Conservation (phyloP, 2,113 vertebrate species). For the Condylura cristata region DNA sequence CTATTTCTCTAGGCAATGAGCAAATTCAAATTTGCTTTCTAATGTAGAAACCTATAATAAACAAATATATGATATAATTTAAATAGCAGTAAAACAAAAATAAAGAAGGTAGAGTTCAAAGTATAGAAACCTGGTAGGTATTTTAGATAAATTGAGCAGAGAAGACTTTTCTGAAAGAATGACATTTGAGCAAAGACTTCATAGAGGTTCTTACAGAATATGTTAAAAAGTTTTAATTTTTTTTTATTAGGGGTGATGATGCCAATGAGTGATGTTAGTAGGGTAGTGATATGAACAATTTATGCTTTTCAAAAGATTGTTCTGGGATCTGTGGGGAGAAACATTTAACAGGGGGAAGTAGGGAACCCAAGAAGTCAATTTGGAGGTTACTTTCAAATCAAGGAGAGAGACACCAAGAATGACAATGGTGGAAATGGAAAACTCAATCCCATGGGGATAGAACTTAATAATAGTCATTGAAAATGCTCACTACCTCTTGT, state of each 20-base stretch:
- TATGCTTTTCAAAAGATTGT: not conserved
- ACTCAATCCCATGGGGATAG: not conserved
- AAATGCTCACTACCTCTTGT: not conserved
- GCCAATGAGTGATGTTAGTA: not conserved
- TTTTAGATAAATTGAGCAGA: not conserved
- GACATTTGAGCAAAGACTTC: not conserved
- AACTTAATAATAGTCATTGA: not conserved
- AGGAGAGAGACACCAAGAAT: not conserved
- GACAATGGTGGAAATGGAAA: not conserved
- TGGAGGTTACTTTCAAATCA: not conserved
- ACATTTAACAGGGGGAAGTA: not conserved
- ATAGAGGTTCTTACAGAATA: not conserved
- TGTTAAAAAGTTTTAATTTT: not conserved
- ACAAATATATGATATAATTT: not conserved
- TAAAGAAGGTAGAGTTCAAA: not conserved
- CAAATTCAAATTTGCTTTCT: not conserved
- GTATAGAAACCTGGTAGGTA: not conserved
- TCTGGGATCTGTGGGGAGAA: not conserved
- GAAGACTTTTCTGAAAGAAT: not conserved
- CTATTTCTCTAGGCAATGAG: not conserved
- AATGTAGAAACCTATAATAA: not conserved
- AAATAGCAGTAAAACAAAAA: not conserved
- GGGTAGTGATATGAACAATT: not conserved
- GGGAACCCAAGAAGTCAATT: not conserved
- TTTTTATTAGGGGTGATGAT: not conserved